Evolutionary conservation across 1,140 invertebrate genomes (phyloP).

Genomic region (Danaus plexippus): DNA sequence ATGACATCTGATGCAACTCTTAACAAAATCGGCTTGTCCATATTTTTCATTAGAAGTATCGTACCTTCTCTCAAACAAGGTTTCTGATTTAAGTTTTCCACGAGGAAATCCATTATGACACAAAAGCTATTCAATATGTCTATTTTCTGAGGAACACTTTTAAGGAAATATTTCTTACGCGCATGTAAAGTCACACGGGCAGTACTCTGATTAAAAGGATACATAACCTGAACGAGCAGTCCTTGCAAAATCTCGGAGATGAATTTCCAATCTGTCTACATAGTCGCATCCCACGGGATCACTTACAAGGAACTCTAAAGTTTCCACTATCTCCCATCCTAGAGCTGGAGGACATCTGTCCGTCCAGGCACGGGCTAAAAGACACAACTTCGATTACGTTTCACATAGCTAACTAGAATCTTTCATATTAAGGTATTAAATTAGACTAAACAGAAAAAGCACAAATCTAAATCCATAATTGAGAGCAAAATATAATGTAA

Average conservation of each 20-base stretch:
- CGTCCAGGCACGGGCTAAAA: slow-evolving; percentile 34
- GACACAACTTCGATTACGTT: no score
- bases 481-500: no score
- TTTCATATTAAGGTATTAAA: no score
- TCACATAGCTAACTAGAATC: no score
- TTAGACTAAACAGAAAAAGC: no score
- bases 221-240: slow-evolving; percentile 40
- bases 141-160: slow-evolving; percentile 29
- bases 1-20: slow-evolving; percentile 29
- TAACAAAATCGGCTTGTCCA: slow-evolving; percentile 39
- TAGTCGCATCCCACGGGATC: slow-evolving; percentile 29
- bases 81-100: slow-evolving; percentile 25
- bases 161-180: slow-evolving; percentile 16
- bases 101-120: slow-evolving; percentile 34
- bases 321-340: slow-evolving; percentile 38
- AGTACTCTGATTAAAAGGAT: slow-evolving; percentile 38
- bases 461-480: no score
- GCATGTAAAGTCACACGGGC: no score
- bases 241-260: slow-evolving; percentile 33
- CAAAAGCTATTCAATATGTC: slow-evolving; percentile 32
- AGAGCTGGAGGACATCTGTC: slow-evolving; percentile 26
- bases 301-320: slow-evolving; percentile 32
- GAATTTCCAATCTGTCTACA: slow-evolving; percentile 28
- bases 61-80: slow-evolving; percentile 23
- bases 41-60: slow-evolving; percentile 27